Conservation (phyloP, 1,140 invertebrate species). For the Drosophila kurseongensis region DNA sequence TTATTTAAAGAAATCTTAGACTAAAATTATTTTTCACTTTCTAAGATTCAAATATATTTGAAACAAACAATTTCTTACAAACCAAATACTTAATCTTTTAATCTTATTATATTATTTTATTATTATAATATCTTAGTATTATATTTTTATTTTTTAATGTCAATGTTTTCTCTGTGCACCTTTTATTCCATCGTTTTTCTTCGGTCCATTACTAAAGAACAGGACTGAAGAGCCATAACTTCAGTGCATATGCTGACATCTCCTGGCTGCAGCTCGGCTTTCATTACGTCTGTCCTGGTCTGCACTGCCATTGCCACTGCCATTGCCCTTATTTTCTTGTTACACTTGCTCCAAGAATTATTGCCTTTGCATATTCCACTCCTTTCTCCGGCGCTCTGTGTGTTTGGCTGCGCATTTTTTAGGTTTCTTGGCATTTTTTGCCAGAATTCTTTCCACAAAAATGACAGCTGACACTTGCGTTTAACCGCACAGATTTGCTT, state of each 20-base stretch:
- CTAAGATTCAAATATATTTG: too few relatives aligned
- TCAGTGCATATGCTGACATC: constrained; percentile 55
- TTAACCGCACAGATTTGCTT: constrained; percentile 81
- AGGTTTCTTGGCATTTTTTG: constrained; percentile 26
- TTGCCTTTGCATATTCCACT: constrained; percentile 72
- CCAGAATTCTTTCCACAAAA: constrained; percentile 57
- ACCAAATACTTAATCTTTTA: too few relatives aligned
- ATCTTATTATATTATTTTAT: too few relatives aligned
- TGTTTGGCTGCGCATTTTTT: constrained; percentile 6
- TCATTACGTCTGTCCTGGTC: constrained; percentile 48
- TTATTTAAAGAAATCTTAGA: too few relatives aligned
- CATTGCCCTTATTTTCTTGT: constrained; percentile 79
- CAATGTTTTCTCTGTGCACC: background rate
- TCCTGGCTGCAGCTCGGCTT: constrained; percentile 34
- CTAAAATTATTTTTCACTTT: too few relatives aligned
- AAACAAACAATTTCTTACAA: too few relatives aligned
- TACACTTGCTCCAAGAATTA: constrained; percentile 78
- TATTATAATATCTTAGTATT: too few relatives aligned
- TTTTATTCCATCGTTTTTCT: constrained; percentile 8
- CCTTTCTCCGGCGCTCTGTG: background rate
- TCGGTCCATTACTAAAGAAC: constrained; percentile 18
- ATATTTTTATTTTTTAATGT: too few relatives aligned
- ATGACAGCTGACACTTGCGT: constrained; percentile 82
- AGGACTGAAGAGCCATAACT: too few relatives aligned
- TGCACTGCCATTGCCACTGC: constrained; percentile 31